A percentile compares a stretch with the other conserved stretches of the same genome.
Evolutionary conservation across 2,797 vertebrate genomes (phyloP).

Genomic region (Pseudopleuronectes americanus): DNA sequence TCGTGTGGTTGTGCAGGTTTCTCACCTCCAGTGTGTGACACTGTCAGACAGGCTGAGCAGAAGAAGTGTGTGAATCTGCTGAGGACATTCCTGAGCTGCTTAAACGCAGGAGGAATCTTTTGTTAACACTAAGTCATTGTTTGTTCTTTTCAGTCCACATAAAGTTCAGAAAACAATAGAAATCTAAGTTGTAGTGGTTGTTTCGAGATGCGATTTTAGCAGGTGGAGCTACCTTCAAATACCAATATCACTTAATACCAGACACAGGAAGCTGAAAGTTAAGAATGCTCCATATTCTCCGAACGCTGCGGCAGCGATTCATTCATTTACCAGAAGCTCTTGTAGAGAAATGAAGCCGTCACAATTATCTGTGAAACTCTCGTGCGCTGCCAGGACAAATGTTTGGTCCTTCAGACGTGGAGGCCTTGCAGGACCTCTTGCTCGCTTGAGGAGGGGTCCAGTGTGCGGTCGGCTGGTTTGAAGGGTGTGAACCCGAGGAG

Average conservation of each 20-base stretch:
- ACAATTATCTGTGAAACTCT: conserved; percentile 1
- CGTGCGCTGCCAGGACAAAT: conserved; percentile 24
- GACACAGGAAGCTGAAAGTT: too few relatives aligned
- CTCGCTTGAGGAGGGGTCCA: conserved; percentile 26
- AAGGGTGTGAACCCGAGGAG: conserved; percentile 68
- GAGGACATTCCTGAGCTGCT: conserved; percentile 33
- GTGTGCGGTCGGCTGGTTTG: conserved; percentile 52
- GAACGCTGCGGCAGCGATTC: background rate
- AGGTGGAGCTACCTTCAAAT: too few relatives aligned
- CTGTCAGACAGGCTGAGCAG: background rate
- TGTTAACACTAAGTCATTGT: background rate
- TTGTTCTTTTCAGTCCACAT: background rate
- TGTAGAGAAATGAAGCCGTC: background rate
- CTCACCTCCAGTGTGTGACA: background rate
- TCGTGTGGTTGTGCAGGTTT: too few relatives aligned
- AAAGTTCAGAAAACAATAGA: background rate
- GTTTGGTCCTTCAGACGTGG: conserved; percentile 36
- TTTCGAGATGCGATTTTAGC: too few relatives aligned
- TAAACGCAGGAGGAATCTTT: background rate
- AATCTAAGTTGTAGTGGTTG: too few relatives aligned
- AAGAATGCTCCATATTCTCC: too few relatives aligned
- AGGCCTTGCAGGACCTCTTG: conserved; percentile 40
- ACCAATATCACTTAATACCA: too few relatives aligned
- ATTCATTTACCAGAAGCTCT: background rate
- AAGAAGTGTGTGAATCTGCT: conserved; percentile 11